These are phyloP conservation scores for Tricholauxania praeusta DNA, from an alignment of 2,888 invertebrate species.

Conservation along the genomic window DNA sequence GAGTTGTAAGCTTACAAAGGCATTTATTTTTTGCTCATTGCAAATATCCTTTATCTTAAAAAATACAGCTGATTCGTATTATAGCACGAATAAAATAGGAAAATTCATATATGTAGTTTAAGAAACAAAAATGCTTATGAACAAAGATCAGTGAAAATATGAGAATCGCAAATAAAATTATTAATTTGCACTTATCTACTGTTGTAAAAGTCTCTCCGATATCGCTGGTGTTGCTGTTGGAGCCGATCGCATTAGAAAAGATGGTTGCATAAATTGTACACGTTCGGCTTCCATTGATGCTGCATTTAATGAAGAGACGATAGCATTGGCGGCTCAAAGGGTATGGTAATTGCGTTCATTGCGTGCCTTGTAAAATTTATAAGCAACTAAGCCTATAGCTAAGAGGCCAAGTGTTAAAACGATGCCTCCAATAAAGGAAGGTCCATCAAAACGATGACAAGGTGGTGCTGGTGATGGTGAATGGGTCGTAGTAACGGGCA, in stretches of 20 bases:
- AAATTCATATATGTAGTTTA: neutral
- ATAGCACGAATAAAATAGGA: neutral
- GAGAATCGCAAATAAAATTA: constrained; percentile 7
- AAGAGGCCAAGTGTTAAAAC: constrained; percentile 83
- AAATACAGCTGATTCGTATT: too few relatives aligned
- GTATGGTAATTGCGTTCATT: constrained; percentile 90
- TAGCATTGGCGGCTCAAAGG: constrained; percentile 74
- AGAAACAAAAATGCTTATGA: neutral
- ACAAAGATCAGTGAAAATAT: neutral
- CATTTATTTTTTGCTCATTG: too few relatives aligned
- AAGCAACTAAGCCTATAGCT: constrained; percentile 84
- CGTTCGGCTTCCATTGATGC: constrained; percentile 61
- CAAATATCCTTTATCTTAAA: too few relatives aligned
- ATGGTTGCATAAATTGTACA: constrained; percentile 62
- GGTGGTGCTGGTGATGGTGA: constrained; percentile 54
- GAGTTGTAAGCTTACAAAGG: too few relatives aligned
- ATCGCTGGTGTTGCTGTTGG: constrained; percentile 49
- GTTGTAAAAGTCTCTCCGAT: constrained; percentile 16
- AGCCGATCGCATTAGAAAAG: constrained; percentile 60
- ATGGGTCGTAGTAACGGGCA: constrained; percentile 49
- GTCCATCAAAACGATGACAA: constrained; percentile 76
- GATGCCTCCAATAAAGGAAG: constrained; percentile 88
- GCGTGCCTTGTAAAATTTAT: constrained; percentile 89
- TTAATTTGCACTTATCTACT: constrained; percentile 14
- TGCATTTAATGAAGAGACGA: constrained; percentile 63